Evolutionary conservation across 2,888 invertebrate genomes (phyloP).

Genomic region (Ophion ellenae): DNA sequence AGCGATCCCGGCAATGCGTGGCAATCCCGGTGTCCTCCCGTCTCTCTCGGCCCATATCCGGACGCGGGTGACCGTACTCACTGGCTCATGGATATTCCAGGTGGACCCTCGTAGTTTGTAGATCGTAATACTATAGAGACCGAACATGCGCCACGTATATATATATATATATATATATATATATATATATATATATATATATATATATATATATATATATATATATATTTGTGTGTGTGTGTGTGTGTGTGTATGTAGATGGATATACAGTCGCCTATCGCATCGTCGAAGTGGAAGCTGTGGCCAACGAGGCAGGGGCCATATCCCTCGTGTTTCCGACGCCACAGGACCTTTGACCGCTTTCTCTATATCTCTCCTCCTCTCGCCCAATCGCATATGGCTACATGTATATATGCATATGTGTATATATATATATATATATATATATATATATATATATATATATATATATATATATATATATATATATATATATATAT

Average conservation of each 20-base stretch:
- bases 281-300: constrained; percentile 37
- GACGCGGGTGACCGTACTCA: constrained; percentile 59
- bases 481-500: not conserved
- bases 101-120: constrained; percentile 47
- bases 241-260: not conserved
- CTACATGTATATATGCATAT: not conserved
- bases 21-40: constrained; percentile 62
- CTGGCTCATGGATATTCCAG: constrained; percentile 59
- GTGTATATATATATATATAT: not conserved
- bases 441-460: not conserved
- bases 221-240: not conserved
- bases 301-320: constrained; percentile 55
- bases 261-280: constrained; percentile 16
- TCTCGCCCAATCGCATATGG: constrained; percentile 30
- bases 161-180: not conserved
- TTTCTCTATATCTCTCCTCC: constrained; percentile 31
- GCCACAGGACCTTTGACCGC: constrained; percentile 48
- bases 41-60: constrained; percentile 54
- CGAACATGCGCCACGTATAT: not conserved
- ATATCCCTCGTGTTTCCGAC: constrained; percentile 31
- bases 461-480: not conserved
- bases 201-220: too few relatives aligned
- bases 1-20: constrained; percentile 71
- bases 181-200: too few relatives aligned
- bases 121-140: constrained; percentile 26